Percentiles rank a stretch among this genome's conserved stretches.
These are phyloP conservation scores for Cantharis nigra DNA, from an alignment of 2,888 invertebrate genomes.

Conservation along the genomic window DNA sequence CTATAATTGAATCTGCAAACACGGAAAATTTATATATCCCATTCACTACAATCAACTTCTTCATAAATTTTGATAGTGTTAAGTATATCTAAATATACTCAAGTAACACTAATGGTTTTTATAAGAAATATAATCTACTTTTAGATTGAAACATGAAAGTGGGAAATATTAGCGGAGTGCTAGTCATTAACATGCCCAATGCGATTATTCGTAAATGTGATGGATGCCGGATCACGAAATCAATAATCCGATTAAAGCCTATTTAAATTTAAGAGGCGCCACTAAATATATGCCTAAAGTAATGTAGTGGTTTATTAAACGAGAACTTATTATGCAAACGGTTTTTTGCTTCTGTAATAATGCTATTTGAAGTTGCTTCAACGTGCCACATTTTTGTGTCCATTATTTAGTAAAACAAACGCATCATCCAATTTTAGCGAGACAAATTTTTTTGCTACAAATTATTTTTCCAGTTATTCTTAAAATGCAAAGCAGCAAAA, in stretches of 20 bases:
- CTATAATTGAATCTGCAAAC: not conserved
- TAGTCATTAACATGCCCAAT: not conserved
- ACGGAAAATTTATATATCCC: not conserved
- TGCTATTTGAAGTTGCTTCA: not conserved
- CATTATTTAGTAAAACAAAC: not conserved
- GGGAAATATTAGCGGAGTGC: not conserved
- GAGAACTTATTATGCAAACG: slow-evolving; percentile 14
- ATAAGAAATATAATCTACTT: not conserved
- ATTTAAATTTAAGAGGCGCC: slow-evolving; percentile 10
- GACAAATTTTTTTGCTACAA: not conserved
- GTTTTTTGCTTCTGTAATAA: slow-evolving; percentile 10
- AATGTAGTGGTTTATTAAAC: slow-evolving; percentile 9
- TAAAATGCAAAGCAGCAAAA: not conserved
- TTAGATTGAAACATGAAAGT: not conserved
- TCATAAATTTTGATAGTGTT: not conserved
- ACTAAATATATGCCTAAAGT: not conserved
- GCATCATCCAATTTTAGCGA: not conserved
- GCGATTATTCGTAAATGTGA: not conserved
- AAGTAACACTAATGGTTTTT: not conserved
- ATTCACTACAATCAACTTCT: not conserved
- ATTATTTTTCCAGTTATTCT: not conserved
- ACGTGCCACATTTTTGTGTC: not conserved
- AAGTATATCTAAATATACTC: not conserved
- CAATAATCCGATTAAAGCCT: slow-evolving; percentile 11
- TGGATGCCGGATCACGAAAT: not conserved